These are phyloP conservation scores for Drosophila ficusphila DNA, from an alignment of 1,140 invertebrate genomes.

Conservation along the genomic window DNA sequence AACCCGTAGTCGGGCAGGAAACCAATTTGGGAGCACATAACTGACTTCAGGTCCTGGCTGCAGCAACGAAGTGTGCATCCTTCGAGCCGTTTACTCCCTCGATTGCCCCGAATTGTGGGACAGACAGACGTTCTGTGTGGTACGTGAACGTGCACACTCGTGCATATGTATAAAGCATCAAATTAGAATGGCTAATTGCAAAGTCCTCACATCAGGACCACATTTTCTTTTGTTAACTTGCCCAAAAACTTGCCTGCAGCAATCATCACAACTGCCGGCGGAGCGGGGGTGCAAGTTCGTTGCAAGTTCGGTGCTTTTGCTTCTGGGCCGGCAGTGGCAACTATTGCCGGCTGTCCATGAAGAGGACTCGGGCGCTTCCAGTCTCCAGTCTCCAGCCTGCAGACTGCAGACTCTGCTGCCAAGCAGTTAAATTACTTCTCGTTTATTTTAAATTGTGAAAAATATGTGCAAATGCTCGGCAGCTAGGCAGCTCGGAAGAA, in stretches of 20 bases:
- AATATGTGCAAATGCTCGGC: constrained; percentile 75
- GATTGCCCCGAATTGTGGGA: constrained; percentile 37
- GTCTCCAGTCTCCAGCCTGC: too few relatives aligned
- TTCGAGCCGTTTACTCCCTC: constrained; percentile 40
- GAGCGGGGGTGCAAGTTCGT: background rate
- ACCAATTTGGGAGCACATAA: constrained; percentile 46
- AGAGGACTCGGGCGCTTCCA: too few relatives aligned
- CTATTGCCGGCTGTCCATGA: constrained; percentile 47
- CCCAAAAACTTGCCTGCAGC: constrained; percentile 52
- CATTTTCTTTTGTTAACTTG: constrained; percentile 61
- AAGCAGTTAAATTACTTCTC: constrained; percentile 80
- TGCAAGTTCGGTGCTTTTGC: background rate
- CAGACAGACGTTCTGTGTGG: too few relatives aligned
- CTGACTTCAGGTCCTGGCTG: constrained; percentile 36
- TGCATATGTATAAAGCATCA: constrained; percentile 49
- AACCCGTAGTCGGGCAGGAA: constrained; percentile 22
- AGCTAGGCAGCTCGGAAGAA: too few relatives aligned
- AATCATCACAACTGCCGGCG: constrained; percentile 32
- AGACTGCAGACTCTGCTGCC: constrained; percentile 36
- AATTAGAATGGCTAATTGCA: constrained; percentile 71
- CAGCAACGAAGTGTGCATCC: constrained; percentile 9
- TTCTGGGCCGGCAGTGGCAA: constrained; percentile 42
- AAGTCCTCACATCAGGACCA: constrained; percentile 58
- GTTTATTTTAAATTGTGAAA: constrained; percentile 81
- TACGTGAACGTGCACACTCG: constrained; percentile 1